Conservation (phyloP, 2,113 vertebrate species). For the Calypte anna region DNA sequence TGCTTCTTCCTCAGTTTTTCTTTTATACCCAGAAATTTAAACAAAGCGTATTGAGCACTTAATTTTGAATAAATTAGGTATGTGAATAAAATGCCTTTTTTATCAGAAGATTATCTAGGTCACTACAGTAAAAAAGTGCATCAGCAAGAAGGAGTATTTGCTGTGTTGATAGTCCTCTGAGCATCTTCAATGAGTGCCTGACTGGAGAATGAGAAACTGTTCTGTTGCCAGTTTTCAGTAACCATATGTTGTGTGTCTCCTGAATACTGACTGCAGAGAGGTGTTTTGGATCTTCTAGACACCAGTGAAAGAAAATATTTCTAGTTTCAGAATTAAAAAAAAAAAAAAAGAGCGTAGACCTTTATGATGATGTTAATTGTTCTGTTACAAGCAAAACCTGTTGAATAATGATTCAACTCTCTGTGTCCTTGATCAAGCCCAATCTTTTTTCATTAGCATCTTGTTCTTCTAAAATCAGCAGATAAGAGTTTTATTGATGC, state of each 20-base stretch:
- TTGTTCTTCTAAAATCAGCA: neutral
- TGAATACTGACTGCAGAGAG: constrained; percentile 65
- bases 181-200: constrained; percentile 58
- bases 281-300: constrained; percentile 69
- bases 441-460: neutral
- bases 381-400: neutral
- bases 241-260: constrained; percentile 66
- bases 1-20: neutral
- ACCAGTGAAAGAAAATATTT: constrained; percentile 68
- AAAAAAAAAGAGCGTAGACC: constrained; percentile 26
- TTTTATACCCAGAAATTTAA: neutral
- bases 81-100: constrained; percentile 39
- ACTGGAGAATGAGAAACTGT: constrained; percentile 64
- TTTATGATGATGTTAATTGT: constrained; percentile 19
- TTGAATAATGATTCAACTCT: neutral
- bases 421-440: neutral
- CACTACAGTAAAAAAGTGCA: constrained; percentile 48
- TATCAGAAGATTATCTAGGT: constrained; percentile 55
- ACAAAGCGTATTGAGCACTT: neutral
- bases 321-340: constrained; percentile 39
- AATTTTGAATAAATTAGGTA: constrained; percentile 14
- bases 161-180: constrained; percentile 69
- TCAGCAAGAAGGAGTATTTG: constrained; percentile 56
- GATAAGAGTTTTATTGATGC: neutral
- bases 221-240: constrained; percentile 67